Conservation (phyloP, 92 coral and sea anemone species). For the Epizoanthus ramosus region DNA sequence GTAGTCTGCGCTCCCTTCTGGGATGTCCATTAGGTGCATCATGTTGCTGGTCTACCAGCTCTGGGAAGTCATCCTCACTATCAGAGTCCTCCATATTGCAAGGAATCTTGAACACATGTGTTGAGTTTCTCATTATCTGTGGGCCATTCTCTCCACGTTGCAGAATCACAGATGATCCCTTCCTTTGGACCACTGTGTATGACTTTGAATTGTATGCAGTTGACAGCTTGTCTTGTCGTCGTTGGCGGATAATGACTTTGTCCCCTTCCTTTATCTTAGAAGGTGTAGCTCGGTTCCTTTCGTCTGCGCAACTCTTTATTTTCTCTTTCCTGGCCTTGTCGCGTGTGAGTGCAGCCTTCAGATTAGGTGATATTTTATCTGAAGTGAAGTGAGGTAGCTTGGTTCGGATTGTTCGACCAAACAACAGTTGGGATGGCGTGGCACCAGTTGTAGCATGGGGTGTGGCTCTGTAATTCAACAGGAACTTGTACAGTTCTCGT, state of each 20-base stretch:
- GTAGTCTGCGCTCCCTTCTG: background rate
- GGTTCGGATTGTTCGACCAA: too few species aligned
- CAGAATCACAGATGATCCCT: conserved; percentile 33
- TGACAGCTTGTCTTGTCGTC: conserved; percentile 32
- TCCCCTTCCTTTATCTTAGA: conserved; percentile 21
- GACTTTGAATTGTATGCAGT: conserved; percentile 32
- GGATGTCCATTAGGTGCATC: background rate
- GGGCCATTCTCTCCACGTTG: conserved; percentile 22
- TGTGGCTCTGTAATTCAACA: too few species aligned
- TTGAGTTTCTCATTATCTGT: conserved; percentile 26
- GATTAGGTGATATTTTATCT: too few species aligned
- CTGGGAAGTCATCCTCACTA: conserved; percentile 7
- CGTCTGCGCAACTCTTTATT: background rate
- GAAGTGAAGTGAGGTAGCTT: too few species aligned
- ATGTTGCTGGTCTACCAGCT: background rate
- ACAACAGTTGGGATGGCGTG: too few species aligned
- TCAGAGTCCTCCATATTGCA: background rate
- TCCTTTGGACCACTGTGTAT: conserved; percentile 40
- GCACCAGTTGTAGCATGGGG: too few species aligned
- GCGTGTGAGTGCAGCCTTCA: background rate
- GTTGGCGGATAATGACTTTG: conserved; percentile 34
- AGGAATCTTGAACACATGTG: conserved; percentile 45
- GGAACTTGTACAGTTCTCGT: too few species aligned
- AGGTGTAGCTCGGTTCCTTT: conserved; percentile 12
- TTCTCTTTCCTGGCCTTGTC: background rate